Conservation (phyloP, 2,113 vertebrate species). For the Odocoileus hemionus region DNA sequence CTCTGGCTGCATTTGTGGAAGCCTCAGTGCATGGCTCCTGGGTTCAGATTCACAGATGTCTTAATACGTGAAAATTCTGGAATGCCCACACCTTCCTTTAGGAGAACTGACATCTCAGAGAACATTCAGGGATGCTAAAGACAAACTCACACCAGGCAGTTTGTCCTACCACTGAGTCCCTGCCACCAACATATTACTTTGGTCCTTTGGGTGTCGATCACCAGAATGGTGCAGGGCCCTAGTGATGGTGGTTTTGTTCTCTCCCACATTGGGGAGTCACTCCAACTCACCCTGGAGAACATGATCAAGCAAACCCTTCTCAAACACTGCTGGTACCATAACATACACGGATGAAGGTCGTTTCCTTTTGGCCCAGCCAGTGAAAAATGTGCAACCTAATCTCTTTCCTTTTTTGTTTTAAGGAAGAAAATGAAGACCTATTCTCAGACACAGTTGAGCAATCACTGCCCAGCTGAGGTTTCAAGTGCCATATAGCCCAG, state of each 20-base stretch:
- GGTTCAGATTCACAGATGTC: background rate
- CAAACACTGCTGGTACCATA: background rate
- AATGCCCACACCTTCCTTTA: background rate
- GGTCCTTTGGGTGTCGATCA: background rate
- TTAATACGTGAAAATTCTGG: background rate
- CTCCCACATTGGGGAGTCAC: accelerated
- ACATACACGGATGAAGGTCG: background rate
- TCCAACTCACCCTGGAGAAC: background rate
- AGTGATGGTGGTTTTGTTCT: accelerated
- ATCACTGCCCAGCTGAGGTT: conserved; percentile 33
- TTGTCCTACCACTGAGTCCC: background rate
- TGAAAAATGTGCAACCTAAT: background rate
- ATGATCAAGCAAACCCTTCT: background rate
- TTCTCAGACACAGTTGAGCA: background rate
- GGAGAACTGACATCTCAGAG: background rate
- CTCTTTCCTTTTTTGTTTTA: conserved; percentile 14
- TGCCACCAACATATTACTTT: background rate
- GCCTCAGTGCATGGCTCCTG: background rate
- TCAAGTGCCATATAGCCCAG: background rate
- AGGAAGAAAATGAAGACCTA: conserved; percentile 42
- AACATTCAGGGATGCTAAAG: accelerated
- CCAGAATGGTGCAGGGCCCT: no score
- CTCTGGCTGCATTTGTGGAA: background rate
- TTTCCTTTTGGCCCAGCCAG: background rate
- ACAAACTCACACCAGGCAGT: background rate